Base-by-base conservation (phyloP, 2,113 vertebrate genomes). In the Progne subis region DNA sequence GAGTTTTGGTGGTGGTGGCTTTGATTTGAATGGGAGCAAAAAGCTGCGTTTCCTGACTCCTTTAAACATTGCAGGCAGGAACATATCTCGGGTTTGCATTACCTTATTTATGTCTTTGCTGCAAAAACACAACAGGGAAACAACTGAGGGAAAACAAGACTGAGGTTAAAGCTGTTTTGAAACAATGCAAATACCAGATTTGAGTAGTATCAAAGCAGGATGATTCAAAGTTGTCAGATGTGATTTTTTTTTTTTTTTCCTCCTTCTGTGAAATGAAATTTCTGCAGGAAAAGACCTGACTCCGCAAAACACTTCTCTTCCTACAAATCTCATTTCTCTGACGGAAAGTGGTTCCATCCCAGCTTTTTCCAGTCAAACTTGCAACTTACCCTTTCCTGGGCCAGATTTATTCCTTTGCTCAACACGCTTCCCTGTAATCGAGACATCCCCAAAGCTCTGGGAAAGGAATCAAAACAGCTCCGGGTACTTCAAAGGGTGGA, bases 401-500 rank as follows among this genome's bases (percentile, higher is more conserved):
- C 57, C 52, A 64, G 94, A 90, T 82, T 80, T 84, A 82, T 90
- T 89, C 94, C 86, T 96, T 78, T 10, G 5, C 75, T 96, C 86
- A 2, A 77, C 29, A 0, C 64, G 67, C 88, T 95, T 92, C 92
- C 94, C n/a, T 57, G 90, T 67, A 67, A 81, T 60, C 6, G 34
- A 84, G 93, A 17, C 5, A 7, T 64, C 84, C 88, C 92, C 31
- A 34, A 90, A 91, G 94, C 92, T 65, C 49, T 65, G 90, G 84
- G 86, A 94, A 95, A 82, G 75, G 76, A 86, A 96, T 97, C 95
- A 96, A 86, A 96, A 94, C 83, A 96, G 64, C 55, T 31, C 18
- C 0, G 39, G 87, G 68, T 12, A 60, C 93, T 95, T 96, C 93
- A 96, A 96, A 96, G 86, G 47, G 14, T 60, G 78, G 71, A 26